Percentiles rank a stretch among this genome's conserved stretches.
phyloP scores from a whole-genome alignment of 2,888 invertebrate genomes.

The Tipula vernalis region DNA sequence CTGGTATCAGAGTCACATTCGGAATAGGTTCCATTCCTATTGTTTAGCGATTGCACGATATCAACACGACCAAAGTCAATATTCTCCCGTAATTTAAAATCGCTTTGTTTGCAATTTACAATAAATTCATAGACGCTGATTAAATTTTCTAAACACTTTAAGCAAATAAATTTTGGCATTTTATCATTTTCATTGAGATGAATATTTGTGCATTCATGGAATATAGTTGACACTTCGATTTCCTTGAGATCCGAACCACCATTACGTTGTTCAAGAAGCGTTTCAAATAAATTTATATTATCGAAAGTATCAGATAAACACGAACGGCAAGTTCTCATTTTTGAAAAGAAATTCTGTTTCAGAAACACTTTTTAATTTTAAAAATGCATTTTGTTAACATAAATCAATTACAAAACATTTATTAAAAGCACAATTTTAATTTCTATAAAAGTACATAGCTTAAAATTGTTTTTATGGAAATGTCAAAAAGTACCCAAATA shows the following conservation, averaged over 20 bases:
- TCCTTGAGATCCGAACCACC: background rate
- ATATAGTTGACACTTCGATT: background rate
- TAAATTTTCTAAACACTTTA: background rate
- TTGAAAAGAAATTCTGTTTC: background rate
- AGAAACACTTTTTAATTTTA: background rate
- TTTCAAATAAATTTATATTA: conserved; percentile 5
- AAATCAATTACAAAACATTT: background rate
- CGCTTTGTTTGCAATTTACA: background rate
- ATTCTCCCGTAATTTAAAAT: background rate
- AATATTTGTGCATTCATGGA: background rate
- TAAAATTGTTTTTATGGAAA: background rate
- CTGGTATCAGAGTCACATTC: background rate
- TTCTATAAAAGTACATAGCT: background rate
- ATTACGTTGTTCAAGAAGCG: background rate
- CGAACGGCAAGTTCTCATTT: background rate
- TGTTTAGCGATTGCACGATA: background rate
- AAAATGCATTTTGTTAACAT: background rate
- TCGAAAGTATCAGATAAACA: background rate
- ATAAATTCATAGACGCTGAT: background rate
- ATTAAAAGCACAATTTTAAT: background rate
- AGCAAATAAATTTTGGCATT: background rate
- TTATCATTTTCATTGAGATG: background rate
- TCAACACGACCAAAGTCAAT: background rate
- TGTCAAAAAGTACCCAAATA: background rate
- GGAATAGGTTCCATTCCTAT: background rate